Evolutionary conservation across 2,797 vertebrate species (phyloP).

Genomic region (Echiichthys vipera): DNA sequence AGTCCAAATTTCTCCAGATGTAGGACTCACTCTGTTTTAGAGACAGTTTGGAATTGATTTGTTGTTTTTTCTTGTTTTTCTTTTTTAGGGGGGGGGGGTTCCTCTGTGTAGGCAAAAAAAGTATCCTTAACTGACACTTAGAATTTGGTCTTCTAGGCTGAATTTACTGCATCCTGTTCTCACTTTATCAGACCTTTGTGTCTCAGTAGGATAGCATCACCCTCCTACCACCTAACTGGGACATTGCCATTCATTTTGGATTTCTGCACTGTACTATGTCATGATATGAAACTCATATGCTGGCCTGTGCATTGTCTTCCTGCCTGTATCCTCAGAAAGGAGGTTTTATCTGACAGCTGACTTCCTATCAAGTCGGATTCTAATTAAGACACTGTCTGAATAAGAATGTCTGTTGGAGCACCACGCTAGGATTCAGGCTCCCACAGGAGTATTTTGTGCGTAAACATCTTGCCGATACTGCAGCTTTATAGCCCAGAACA

Average conservation of each 20-base stretch:
- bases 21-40: neutral
- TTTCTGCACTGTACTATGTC: neutral
- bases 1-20: slow-evolving; percentile 16
- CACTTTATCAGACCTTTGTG: neutral
- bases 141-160: neutral
- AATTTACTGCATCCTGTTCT: slow-evolving; percentile 2
- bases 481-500: slow-evolving; percentile 36
- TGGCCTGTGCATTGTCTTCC: neutral
- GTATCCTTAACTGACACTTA: neutral
- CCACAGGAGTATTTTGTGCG: slow-evolving; percentile 8
- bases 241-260: neutral
- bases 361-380: slow-evolving; percentile 15
- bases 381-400: slow-evolving; percentile 29
- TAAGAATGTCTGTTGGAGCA: neutral
- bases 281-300: neutral
- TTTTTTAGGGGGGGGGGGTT: neutral
- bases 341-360: slow-evolving; percentile 26
- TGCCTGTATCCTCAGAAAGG: neutral
- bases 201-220: neutral
- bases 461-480: slow-evolving; percentile 3
- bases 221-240: neutral
- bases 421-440: neutral
- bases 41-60: neutral
- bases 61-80: neutral
- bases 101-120: neutral